A percentile compares a stretch with the other conserved stretches of the same genome.
Conservation (phyloP, 2,888 invertebrate species). For the Tanaodytes sp. region DNA sequence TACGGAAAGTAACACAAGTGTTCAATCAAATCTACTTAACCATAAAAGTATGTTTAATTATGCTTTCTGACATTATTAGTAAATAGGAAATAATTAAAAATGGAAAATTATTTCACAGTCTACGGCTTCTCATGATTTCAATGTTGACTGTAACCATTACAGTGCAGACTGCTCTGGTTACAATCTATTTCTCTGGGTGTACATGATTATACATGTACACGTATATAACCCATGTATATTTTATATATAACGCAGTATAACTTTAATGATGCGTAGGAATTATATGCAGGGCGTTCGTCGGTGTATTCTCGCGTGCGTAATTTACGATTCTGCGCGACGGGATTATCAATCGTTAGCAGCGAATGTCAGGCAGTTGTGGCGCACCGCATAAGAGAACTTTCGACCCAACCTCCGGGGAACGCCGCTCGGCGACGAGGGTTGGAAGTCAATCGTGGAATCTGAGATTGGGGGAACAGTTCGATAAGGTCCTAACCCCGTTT, state of each 20-base stretch:
- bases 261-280: constrained; percentile 52
- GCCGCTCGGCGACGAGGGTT: constrained; percentile 59
- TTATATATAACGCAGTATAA: constrained; percentile 41
- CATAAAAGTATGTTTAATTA: too few relatives aligned
- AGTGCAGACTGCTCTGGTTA: too few relatives aligned
- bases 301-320: constrained; percentile 49
- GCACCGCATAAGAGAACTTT: constrained; percentile 60
- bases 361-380: constrained; percentile 66
- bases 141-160: too few relatives aligned
- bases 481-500: constrained; percentile 63
- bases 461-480: constrained; percentile 63
- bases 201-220: too few relatives aligned
- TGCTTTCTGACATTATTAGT: too few relatives aligned
- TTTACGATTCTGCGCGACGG: constrained; percentile 53
- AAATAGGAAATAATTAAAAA: too few relatives aligned
- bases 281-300: constrained; percentile 38
- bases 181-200: too few relatives aligned
- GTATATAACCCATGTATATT: too few relatives aligned
- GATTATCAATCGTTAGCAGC: constrained; percentile 60
- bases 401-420: constrained; percentile 58
- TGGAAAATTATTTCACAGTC: too few relatives aligned
- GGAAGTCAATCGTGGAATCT: constrained; percentile 68
- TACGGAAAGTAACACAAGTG: too few relatives aligned
- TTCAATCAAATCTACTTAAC: too few relatives aligned
- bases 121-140: too few relatives aligned